Percentiles rank a stretch among this genome's conserved stretches.
Conservation (phyloP, 2,797 vertebrate genomes). For the Dermochelys coriacea region DNA sequence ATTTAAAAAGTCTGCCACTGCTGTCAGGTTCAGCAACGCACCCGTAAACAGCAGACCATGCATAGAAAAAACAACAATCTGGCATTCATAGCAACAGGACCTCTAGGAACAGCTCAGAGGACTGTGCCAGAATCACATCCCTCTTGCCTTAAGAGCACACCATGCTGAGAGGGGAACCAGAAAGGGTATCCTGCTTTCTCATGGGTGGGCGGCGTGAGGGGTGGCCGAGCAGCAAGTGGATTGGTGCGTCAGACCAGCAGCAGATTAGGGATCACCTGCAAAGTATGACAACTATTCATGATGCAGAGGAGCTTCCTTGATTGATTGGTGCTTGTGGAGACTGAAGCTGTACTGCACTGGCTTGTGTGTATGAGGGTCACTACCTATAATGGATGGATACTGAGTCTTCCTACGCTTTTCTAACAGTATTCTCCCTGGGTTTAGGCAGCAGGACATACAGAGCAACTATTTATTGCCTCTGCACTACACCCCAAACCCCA, state of each 20-base stretch:
- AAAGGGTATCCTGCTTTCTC: conserved; percentile 68
- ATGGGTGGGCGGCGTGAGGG: not conserved
- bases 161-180: conserved; percentile 42
- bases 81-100: fast-evolving
- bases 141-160: not conserved
- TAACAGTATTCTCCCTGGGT: not conserved
- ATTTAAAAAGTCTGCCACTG: not conserved
- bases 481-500: not conserved
- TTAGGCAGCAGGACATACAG: not conserved
- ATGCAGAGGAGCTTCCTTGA: conserved; percentile 2
- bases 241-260: not conserved
- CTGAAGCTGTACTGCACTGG: not conserved
- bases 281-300: conserved; percentile 16
- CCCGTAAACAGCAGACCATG: not conserved
- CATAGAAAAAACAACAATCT: not conserved
- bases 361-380: fast-evolving
- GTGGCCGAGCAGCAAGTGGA: conserved; percentile 30
- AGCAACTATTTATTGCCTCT: not conserved
- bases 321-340: not conserved
- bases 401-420: not conserved
- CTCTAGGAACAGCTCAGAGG: not conserved
- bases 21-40: not conserved
- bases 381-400: not conserved
- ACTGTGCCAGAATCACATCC: not conserved
- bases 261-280: conserved; percentile 52